Evolutionary conservation across 2,888 invertebrate species (phyloP).

Genomic region (Margaritifera margaritifera): DNA sequence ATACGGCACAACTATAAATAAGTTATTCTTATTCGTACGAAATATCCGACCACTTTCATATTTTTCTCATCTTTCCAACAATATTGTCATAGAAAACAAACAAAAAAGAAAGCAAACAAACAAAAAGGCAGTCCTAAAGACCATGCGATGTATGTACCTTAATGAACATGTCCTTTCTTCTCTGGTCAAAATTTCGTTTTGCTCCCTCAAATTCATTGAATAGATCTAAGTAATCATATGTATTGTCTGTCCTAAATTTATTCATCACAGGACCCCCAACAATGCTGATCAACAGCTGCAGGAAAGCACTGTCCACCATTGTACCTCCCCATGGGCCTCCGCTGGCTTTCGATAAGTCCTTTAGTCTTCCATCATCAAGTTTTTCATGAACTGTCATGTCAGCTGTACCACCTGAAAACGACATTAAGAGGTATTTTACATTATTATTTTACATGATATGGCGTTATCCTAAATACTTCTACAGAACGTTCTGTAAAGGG

Average conservation of each 20-base stretch:
- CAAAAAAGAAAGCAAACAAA: too few species aligned
- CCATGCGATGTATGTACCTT: too few species aligned
- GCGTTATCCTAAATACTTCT: too few species aligned
- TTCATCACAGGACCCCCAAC: slow-evolving; percentile 12
- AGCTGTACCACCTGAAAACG: slow-evolving; percentile 18
- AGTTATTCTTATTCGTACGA: too few species aligned
- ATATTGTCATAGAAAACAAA: too few species aligned
- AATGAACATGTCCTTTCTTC: too few species aligned
- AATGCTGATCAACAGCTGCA: slow-evolving; percentile 6
- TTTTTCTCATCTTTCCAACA: too few species aligned
- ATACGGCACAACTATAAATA: too few species aligned
- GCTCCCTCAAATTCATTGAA: slow-evolving; percentile 24
- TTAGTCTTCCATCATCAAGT: slow-evolving; percentile 7
- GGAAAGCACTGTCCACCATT: slow-evolving; percentile 17
- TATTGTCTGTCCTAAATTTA: slow-evolving; percentile 3
- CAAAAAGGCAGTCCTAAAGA: too few species aligned
- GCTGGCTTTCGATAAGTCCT: slow-evolving; percentile 14
- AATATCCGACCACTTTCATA: too few species aligned
- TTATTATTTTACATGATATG: too few species aligned
- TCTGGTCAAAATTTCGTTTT: slow-evolving; percentile 2
- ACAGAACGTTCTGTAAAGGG: too few species aligned
- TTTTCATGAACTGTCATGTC: slow-evolving; percentile 24
- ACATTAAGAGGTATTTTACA: neutral
- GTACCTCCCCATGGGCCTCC: slow-evolving; percentile 26
- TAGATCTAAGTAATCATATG: slow-evolving; percentile 21